These are phyloP conservation scores for Paralvinella palmiformis DNA, from an alignment of 1,140 invertebrate genomes.

Conservation along the genomic window DNA sequence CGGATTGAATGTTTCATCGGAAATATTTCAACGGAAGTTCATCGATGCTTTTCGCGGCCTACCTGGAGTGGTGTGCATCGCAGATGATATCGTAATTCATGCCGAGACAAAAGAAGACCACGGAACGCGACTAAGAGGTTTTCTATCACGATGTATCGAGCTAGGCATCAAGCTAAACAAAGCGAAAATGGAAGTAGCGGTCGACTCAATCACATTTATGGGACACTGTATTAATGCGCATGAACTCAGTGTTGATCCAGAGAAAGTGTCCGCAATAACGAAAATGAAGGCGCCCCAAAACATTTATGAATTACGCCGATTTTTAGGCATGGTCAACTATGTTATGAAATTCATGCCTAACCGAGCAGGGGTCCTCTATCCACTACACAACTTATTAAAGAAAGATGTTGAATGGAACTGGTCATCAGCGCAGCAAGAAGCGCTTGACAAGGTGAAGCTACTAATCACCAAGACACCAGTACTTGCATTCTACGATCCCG, in stretches of 20 bases:
- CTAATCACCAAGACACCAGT: conserved; percentile 23
- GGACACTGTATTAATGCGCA: conserved; percentile 36
- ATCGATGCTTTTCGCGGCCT: conserved; percentile 35
- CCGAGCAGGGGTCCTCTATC: background rate
- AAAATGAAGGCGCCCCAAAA: conserved; percentile 21
- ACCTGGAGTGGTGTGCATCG: conserved; percentile 39
- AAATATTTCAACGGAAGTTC: conserved; percentile 39
- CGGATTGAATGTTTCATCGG: conserved; percentile 21
- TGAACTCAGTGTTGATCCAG: conserved; percentile 43
- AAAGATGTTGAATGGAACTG: conserved; percentile 17
- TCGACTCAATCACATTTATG: conserved; percentile 5
- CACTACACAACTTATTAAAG: conserved; percentile 7
- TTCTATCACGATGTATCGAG: conserved; percentile 40
- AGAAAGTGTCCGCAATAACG: conserved; percentile 41
- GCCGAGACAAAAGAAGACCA: conserved; percentile 32
- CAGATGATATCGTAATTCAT: conserved; percentile 41
- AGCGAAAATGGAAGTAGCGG: conserved; percentile 26
- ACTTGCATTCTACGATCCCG: conserved; percentile 13
- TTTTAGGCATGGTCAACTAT: conserved; percentile 30
- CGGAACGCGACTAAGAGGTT: conserved; percentile 32
- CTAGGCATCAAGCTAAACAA: conserved; percentile 43
- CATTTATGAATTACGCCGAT: conserved; percentile 21
- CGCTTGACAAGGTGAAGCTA: conserved; percentile 24
- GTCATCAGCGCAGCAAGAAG: conserved; percentile 15
- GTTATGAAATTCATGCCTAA: conserved; percentile 23